Conservation (phyloP, 2,113 vertebrate species). For the Calidris pygmaea region DNA sequence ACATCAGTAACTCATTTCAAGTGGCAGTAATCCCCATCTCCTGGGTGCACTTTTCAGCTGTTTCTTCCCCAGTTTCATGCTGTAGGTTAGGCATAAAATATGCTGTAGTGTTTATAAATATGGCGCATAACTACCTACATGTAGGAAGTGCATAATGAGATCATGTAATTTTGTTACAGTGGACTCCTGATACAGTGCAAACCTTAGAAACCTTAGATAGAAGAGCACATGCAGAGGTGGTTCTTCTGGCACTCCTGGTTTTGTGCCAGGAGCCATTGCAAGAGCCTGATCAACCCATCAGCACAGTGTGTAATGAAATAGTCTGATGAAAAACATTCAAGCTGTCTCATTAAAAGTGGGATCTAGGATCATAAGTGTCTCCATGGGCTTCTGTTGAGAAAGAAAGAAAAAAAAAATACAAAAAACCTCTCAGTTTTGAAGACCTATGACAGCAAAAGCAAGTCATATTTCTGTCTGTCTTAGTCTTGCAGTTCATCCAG, state of each 20-base stretch:
- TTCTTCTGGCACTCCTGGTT: not conserved
- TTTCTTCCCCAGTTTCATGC: not conserved
- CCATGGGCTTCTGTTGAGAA: constrained; percentile 40
- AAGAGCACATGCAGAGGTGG: not conserved
- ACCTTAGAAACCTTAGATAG: not conserved
- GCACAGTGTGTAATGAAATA: not conserved
- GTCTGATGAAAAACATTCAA: not conserved
- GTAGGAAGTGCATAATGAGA: not conserved
- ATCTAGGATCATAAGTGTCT: not conserved
- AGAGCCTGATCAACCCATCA: not conserved
- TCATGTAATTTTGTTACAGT: not conserved
- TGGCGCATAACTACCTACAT: not conserved
- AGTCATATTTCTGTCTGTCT: constrained; percentile 70
- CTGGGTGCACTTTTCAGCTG: not conserved
- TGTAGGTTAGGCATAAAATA: not conserved
- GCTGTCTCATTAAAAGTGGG: not conserved
- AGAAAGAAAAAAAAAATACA: not conserved
- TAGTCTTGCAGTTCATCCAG: constrained; percentile 95
- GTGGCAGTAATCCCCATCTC: not conserved
- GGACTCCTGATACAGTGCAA: not conserved
- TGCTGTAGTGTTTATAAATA: not conserved
- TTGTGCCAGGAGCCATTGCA: not conserved
- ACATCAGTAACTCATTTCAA: not conserved
- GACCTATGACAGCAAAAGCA: constrained; percentile 55
- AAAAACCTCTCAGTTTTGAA: constrained; percentile 48